Evolutionary conservation across 1,140 invertebrate genomes (phyloP).

Genomic region (Drosophila repletoides): DNA sequence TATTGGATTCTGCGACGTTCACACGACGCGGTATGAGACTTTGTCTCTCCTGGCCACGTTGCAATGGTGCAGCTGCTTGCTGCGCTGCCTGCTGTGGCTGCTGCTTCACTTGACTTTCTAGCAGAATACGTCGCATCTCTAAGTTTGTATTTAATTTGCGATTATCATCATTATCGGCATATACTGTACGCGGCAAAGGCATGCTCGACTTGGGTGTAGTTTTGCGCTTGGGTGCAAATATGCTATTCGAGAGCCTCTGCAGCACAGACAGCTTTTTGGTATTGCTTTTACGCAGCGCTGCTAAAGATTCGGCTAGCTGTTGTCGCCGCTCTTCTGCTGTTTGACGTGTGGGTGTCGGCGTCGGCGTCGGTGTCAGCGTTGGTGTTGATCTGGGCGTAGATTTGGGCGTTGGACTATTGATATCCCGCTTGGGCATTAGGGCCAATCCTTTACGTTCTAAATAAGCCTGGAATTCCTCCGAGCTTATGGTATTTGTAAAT

Average conservation of each 20-base stretch:
- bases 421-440: constrained; percentile 56
- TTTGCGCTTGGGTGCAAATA: constrained; percentile 68
- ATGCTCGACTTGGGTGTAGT: constrained; percentile 50
- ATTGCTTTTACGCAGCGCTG: constrained; percentile 46
- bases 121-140: constrained; percentile 57
- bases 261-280: constrained; percentile 73
- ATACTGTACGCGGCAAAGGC: constrained; percentile 35
- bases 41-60: constrained; percentile 52
- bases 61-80: constrained; percentile 6
- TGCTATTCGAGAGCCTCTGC: constrained; percentile 67
- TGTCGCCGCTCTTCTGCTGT: constrained; percentile 43
- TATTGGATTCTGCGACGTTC: constrained; percentile 23
- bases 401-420: constrained; percentile 7
- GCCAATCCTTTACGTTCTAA: constrained; percentile 72
- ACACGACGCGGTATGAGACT: constrained; percentile 68
- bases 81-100: neutral
- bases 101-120: constrained; percentile 48
- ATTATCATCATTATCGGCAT: constrained; percentile 5
- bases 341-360: neutral
- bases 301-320: constrained; percentile 48
- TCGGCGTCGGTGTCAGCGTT: constrained; percentile 2
- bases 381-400: neutral
- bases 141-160: constrained; percentile 21
- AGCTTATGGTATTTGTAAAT: constrained; percentile 80
- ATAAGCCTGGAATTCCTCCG: constrained; percentile 78